phyloP scores from a whole-genome alignment of 2,888 invertebrate species.

The Pantelozetes paolii region DNA sequence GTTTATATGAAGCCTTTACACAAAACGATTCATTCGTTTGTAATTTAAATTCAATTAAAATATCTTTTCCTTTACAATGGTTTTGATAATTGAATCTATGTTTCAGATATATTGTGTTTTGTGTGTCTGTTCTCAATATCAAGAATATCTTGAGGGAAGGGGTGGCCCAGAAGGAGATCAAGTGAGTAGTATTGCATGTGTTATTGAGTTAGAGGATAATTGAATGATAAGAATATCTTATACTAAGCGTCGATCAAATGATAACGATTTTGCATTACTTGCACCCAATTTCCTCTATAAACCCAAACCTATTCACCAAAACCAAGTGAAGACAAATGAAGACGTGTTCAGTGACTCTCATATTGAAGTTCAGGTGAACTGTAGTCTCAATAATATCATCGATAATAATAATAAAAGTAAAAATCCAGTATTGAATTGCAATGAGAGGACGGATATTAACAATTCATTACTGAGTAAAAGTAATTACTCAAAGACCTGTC shows the following conservation, averaged over 20 bases:
- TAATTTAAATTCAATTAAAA: neutral
- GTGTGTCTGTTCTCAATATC: constrained; percentile 26
- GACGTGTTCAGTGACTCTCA: neutral
- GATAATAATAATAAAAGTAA: neutral
- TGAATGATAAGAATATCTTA: neutral
- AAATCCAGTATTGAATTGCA: neutral
- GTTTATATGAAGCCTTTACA: no score
- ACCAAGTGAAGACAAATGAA: neutral
- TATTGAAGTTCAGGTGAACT: neutral
- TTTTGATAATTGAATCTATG: neutral
- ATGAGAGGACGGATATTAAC: neutral
- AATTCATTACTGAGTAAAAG: no score
- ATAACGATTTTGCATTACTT: neutral
- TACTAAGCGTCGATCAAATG: constrained; percentile 6
- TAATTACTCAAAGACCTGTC: no score
- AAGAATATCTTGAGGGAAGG: constrained; percentile 26
- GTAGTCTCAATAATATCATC: neutral
- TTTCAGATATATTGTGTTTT: constrained; percentile 8
- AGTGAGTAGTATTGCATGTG: neutral
- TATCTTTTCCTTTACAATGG: neutral
- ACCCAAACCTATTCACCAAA: neutral
- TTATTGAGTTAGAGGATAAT: neutral
- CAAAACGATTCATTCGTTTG: no score
- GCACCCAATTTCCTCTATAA: neutral
- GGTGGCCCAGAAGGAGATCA: constrained; percentile 28